phyloP scores from a whole-genome alignment of 2,888 invertebrate species.

The Sclerodermus sp. region DNA sequence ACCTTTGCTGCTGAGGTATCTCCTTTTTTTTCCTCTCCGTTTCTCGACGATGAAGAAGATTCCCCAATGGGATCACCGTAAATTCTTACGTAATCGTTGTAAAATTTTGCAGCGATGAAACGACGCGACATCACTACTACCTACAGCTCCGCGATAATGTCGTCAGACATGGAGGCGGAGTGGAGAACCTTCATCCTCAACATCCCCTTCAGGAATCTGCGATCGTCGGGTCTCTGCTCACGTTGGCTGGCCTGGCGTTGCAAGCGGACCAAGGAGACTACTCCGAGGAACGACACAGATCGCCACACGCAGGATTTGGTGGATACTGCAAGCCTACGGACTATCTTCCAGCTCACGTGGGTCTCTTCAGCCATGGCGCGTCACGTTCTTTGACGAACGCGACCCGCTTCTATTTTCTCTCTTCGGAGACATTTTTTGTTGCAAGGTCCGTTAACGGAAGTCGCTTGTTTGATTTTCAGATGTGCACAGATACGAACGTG shows the following conservation, averaged over 20 bases:
- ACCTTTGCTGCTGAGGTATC: conserved; percentile 78
- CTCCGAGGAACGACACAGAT: conserved; percentile 59
- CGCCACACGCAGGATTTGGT: conserved; percentile 45
- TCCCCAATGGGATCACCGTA: no score
- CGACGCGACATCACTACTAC: conserved; percentile 92
- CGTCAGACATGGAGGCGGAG: conserved; percentile 59
- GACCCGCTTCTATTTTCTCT: background rate
- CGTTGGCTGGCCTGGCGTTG: conserved; percentile 85
- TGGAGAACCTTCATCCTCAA: conserved; percentile 53
- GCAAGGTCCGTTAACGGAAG: background rate
- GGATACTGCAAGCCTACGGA: conserved; percentile 81
- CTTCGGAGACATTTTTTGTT: background rate
- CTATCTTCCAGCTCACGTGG: conserved; percentile 76
- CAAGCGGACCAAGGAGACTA: conserved; percentile 92
- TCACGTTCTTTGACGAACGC: no score
- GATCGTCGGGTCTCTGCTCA: conserved; percentile 72
- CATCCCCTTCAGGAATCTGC: conserved; percentile 63
- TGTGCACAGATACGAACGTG: conserved; percentile 54
- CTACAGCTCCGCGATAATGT: conserved; percentile 90
- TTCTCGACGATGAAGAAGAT: no score
- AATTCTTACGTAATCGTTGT: no score
- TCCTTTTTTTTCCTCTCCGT: background rate
- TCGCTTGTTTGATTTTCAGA: conserved; percentile 38
- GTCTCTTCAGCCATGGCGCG: no score
- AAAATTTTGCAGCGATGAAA: conserved; percentile 76